phyloP scores from a whole-genome alignment of 2,797 vertebrate species.

The Lepilemur septentrionalis region DNA sequence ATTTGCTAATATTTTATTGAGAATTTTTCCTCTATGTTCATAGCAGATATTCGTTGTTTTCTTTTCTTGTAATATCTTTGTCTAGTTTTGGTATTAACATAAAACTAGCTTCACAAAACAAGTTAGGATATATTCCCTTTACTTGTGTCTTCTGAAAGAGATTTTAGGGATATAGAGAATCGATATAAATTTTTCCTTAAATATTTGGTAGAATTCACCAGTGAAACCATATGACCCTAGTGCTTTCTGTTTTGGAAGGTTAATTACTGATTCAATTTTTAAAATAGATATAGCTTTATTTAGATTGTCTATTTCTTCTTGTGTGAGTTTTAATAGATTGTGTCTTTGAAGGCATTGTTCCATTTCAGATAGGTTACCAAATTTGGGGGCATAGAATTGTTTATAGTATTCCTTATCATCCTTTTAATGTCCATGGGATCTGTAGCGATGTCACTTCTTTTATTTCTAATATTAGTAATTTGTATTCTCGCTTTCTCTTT shows the following conservation, averaged over 20 bases:
- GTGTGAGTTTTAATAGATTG: not conserved
- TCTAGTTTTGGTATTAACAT: not conserved
- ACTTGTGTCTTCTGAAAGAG: not conserved
- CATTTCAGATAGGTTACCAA: not conserved
- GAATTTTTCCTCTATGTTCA: not conserved
- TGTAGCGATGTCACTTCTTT: not conserved
- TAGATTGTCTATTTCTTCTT: not conserved
- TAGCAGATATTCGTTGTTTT: not conserved
- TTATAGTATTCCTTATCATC: not conserved
- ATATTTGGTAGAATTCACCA: not conserved
- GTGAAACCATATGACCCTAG: not conserved
- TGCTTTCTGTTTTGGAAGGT: not conserved
- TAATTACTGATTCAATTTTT: not conserved
- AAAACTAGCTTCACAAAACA: not conserved
- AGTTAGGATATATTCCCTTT: not conserved
- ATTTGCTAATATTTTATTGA: not conserved
- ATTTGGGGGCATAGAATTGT: not conserved
- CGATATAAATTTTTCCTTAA: not conserved
- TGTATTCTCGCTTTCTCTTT: not conserved
- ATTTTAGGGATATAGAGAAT: not conserved
- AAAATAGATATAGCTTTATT: not conserved
- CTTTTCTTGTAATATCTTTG: not conserved
- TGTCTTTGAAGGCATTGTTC: not conserved
- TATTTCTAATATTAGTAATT: not conserved
- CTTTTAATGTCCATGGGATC: not conserved